Evolutionary conservation across 2,113 vertebrate genomes (phyloP).

Genomic region (Chrysochloris asiatica): DNA sequence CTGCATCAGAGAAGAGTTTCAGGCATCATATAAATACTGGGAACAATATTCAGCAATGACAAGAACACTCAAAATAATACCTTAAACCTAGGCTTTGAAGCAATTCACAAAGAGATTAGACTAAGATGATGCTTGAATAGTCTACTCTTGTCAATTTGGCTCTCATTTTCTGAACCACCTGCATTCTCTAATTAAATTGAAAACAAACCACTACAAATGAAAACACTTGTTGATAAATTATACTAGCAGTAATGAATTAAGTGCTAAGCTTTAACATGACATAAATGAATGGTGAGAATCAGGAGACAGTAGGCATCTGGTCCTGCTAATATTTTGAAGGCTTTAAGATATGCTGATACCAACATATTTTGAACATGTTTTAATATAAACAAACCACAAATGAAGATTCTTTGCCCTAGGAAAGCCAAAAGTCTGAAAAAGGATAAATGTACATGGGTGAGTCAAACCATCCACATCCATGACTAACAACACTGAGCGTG

Average conservation of each 20-base stretch:
- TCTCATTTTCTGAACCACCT: not conserved
- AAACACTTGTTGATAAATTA: not conserved
- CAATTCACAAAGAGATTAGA: not conserved
- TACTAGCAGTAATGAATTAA: not conserved
- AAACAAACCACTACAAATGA: not conserved
- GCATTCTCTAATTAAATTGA: not conserved
- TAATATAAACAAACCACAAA: not conserved
- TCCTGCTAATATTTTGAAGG: not conserved
- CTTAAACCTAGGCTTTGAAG: not conserved
- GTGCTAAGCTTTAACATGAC: not conserved
- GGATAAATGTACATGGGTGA: not conserved
- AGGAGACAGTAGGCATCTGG: not conserved
- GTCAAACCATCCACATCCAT: no score
- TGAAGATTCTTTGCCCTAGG: not conserved
- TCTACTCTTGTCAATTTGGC: not conserved
- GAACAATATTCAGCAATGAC: not conserved
- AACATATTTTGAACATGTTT: not conserved
- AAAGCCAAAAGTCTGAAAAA: not conserved
- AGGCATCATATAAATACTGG: not conserved
- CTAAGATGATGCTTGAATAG: not conserved
- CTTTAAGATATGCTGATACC: not conserved
- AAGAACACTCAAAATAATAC: not conserved
- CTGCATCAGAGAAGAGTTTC: slow-evolving; percentile 7
- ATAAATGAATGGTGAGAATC: not conserved
- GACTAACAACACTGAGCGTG: no score